Base-by-base conservation (phyloP, 2,888 invertebrate species). In the Empis stercorea region DNA sequence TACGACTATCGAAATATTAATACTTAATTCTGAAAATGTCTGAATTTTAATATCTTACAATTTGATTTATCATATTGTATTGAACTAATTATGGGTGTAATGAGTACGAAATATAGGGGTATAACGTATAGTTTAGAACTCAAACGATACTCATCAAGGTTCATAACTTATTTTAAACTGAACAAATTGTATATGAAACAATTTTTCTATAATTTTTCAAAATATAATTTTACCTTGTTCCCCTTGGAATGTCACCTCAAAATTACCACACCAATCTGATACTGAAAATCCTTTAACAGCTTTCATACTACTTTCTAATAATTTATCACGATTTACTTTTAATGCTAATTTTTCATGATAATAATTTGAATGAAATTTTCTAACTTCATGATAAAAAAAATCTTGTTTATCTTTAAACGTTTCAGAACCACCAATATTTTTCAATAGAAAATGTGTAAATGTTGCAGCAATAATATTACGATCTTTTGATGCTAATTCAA, bases 341-440 rank as follows among this genome's bases (percentile, higher is more conserved):
- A 95, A 73, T 14, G 82, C 75, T 42, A 89, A 68, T 65, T 87
- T 87, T 61, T 91, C 91, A 68, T 92, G 89, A 61, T 87, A 82
- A 63, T 87, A 85, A 48, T 87, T 87, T 56, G 86, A 80, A 71
- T 93, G 92, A 57, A 81, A 83, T 59, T 87, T 86, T 55, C 93
- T 76, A 56, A 89, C 74, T 74, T 86, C 82, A 59, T 81, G 80
- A 70, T 86, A 83, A 70, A 87, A 86, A 68, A 83, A 85, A 59
- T 84, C 83, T 58, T 80, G 80, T 59, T 82, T 82, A 63, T 80
- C 81, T 74, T 91, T 89, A 64, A 95, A 94, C 11, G 91, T 87
- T 70, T 94, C 94, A 41, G 92, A 93, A 3, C 94, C 94, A 44
- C 93, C 94, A 66, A 92, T 92, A 72, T 93, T 93, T 71, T 89